Conservation (phyloP, 2,113 vertebrate species). For the Clarias batrachus region DNA sequence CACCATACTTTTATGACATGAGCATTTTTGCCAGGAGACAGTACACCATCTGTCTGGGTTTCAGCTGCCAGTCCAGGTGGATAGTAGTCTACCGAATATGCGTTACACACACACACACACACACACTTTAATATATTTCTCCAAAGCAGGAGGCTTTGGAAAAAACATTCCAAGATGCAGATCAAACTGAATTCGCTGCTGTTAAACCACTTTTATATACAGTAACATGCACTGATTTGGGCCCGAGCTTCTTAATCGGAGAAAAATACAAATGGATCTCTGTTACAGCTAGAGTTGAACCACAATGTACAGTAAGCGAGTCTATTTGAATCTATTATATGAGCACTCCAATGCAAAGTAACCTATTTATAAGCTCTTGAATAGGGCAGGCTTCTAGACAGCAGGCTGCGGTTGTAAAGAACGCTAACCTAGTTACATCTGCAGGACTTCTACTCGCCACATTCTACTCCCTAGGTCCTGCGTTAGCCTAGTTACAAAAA, state of each 20-base stretch:
- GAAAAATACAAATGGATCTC: background rate
- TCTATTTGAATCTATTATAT: slow-evolving; percentile 12
- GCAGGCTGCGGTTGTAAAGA: slow-evolving; percentile 10
- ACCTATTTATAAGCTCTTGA: slow-evolving; percentile 45
- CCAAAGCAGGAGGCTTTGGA: background rate
- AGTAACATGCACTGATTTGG: background rate
- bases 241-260: background rate
- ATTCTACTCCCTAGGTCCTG: slow-evolving; percentile 41
- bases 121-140: background rate
- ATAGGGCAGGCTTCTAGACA: slow-evolving; percentile 21
- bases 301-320: background rate
- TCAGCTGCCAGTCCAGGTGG: slow-evolving; percentile 13
- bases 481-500: slow-evolving; percentile 49
- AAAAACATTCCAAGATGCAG: background rate
- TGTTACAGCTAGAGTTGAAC: background rate
- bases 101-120: background rate
- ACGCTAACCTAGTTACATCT: slow-evolving; percentile 53
- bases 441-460: slow-evolving; percentile 42
- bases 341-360: slow-evolving; percentile 24
- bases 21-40: slow-evolving; percentile 27
- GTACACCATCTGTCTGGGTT: slow-evolving; percentile 40
- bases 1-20: slow-evolving; percentile 10
- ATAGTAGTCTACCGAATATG: slow-evolving; percentile 8
- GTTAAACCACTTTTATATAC: background rate
- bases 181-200: background rate